Percentiles rank a stretch among this genome's conserved stretches.
phyloP scores from a whole-genome alignment of 1,140 invertebrate species.

The Hirudo medicinalis region DNA sequence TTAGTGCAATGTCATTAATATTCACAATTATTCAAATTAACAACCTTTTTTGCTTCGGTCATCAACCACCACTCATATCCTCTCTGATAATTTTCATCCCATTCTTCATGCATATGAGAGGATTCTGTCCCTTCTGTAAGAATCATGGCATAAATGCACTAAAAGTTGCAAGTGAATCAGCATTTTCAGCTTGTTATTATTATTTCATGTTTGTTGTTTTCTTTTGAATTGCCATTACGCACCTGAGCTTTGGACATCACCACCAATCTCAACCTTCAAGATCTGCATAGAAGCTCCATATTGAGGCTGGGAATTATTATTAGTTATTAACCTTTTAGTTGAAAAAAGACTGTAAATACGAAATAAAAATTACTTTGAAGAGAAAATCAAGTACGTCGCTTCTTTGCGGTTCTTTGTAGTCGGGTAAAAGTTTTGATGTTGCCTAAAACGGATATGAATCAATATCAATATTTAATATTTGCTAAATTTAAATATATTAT shows the following conservation, averaged over 20 bases:
- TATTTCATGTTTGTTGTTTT: not conserved
- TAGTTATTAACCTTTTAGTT: not conserved
- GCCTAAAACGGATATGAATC: slow-evolving; percentile 7
- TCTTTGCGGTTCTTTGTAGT: slow-evolving; percentile 18
- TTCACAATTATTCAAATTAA: slow-evolving; percentile 1
- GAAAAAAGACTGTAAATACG: not conserved
- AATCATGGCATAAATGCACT: not conserved
- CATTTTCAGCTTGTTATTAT: not conserved
- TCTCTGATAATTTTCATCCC: slow-evolving; percentile 36
- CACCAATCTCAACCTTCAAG: slow-evolving; percentile 40
- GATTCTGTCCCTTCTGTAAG: slow-evolving; percentile 36
- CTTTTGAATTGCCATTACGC: not conserved
- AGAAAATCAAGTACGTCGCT: slow-evolving; percentile 21
- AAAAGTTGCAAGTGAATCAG: not conserved
- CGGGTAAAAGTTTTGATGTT: slow-evolving; percentile 21
- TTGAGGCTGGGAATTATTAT: slow-evolving; percentile 28
- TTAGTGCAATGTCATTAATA: not conserved
- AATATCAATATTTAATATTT: not conserved
- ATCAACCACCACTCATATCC: slow-evolving; percentile 42
- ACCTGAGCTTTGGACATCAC: slow-evolving; percentile 36
- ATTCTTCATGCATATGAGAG: slow-evolving; percentile 40
- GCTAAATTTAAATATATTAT: too few relatives aligned
- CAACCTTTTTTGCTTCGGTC: slow-evolving; percentile 36
- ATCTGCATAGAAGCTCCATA: slow-evolving; percentile 37
- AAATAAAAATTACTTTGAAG: slow-evolving; percentile 21